A percentile compares a stretch with the other conserved stretches of the same genome.
Conservation (phyloP, 2,113 vertebrate genomes). For the Peromyscus maniculatus region DNA sequence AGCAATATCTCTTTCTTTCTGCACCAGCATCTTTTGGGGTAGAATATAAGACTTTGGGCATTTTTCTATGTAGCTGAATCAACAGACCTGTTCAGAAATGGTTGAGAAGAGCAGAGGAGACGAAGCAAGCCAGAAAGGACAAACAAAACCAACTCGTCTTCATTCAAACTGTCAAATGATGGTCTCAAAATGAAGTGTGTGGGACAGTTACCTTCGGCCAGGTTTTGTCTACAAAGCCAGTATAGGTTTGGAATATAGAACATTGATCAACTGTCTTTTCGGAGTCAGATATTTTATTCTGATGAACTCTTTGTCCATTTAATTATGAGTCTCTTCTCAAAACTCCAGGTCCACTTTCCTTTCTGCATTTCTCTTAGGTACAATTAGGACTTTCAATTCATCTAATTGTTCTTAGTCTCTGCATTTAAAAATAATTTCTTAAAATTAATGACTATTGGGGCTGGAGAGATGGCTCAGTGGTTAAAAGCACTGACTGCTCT, state of each 20-base stretch:
- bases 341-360: constrained; percentile 1
- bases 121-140: constrained; percentile 2
- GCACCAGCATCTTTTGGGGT: constrained; percentile 4
- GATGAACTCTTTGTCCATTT: constrained; percentile 27
- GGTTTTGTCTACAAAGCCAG: constrained; percentile 26
- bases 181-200: constrained; percentile 26
- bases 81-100: background rate
- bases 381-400: background rate
- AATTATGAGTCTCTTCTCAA: background rate
- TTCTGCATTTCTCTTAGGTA: constrained; percentile 22
- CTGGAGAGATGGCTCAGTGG: too few species aligned
- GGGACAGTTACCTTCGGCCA: background rate
- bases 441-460: background rate
- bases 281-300: constrained; percentile 52
- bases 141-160: background rate
- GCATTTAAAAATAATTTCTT: constrained; percentile 6
- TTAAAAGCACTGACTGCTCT: too few species aligned
- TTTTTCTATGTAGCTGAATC: constrained; percentile 23
- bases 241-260: background rate
- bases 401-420: constrained; percentile 8
- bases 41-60: background rate
- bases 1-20: background rate
- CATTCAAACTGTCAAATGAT: background rate
- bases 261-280: constrained; percentile 19
- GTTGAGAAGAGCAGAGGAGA: constrained; percentile 5